These are phyloP conservation scores for Camponotus vicinus DNA, from an alignment of 1,140 invertebrate species.

Conservation along the genomic window DNA sequence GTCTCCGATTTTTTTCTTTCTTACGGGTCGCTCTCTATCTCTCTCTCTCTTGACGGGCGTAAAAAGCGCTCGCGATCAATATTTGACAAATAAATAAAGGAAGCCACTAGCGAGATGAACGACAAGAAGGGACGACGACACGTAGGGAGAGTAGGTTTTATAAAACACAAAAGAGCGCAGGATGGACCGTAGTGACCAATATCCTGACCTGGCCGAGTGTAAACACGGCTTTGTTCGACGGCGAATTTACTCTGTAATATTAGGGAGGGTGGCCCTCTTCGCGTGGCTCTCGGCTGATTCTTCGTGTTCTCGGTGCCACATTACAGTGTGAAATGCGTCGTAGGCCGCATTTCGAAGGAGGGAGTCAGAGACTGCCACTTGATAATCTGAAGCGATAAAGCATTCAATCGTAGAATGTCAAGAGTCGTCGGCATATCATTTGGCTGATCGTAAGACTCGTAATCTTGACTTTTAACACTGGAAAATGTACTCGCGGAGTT, in stretches of 20 bases:
- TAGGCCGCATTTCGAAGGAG: conserved; percentile 30
- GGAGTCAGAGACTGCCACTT: conserved; percentile 21
- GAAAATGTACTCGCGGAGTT: not conserved
- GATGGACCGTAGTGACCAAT: conserved; percentile 78
- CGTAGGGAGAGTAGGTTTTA: conserved; percentile 70
- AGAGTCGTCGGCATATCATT: not conserved
- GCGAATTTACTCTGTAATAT: conserved; percentile 75
- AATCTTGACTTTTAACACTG: not conserved
- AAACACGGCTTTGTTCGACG: conserved; percentile 79
- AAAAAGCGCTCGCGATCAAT: conserved; percentile 71
- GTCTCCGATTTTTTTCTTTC: conserved; percentile 39
- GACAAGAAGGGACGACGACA: conserved; percentile 33
- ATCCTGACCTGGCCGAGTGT: conserved; percentile 78
- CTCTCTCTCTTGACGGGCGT: conserved; percentile 7
- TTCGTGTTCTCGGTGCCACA: conserved; percentile 63
- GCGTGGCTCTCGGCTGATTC: conserved; percentile 59
- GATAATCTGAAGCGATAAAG: conserved; percentile 29
- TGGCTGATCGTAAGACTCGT: not conserved
- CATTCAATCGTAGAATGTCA: not conserved
- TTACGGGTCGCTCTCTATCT: not conserved
- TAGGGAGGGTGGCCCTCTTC: conserved; percentile 72
- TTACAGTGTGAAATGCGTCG: conserved; percentile 60
- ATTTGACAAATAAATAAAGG: conserved; percentile 80
- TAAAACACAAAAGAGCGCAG: conserved; percentile 75
- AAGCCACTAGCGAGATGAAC: conserved; percentile 61